These are phyloP conservation scores for Tragulus kanchil DNA, from an alignment of 2,113 vertebrate species.

Conservation along the genomic window DNA sequence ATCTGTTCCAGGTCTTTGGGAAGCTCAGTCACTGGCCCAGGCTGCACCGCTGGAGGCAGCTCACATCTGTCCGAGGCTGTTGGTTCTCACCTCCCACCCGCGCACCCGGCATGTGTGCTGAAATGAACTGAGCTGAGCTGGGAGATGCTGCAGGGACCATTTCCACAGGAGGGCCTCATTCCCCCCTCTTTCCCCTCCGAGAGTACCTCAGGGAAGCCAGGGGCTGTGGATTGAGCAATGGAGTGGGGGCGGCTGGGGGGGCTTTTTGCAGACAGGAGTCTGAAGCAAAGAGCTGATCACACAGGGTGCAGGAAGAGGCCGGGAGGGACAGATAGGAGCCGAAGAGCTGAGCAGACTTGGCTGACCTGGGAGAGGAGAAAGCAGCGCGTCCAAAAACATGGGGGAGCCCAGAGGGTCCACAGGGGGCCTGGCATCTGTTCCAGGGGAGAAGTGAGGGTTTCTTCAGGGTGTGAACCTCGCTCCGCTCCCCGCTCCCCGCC, in stretches of 20 bases:
- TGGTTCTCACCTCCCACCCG: neutral
- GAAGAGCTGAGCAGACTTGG: neutral
- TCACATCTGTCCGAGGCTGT: neutral
- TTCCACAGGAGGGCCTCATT: neutral
- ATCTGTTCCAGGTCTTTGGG: neutral
- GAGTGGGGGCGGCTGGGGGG: neutral
- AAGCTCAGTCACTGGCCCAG: neutral
- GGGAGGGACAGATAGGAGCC: neutral
- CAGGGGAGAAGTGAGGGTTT: neutral
- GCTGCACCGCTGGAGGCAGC: neutral
- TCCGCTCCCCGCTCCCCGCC: rapidly evolving
- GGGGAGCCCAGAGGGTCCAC: neutral
- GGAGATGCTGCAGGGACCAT: neutral
- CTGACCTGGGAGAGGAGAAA: neutral
- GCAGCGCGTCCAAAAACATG: neutral
- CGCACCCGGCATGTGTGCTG: neutral
- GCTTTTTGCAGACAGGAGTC: neutral
- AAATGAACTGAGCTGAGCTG: neutral
- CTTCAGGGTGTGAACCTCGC: rapidly evolving
- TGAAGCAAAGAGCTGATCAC: neutral
- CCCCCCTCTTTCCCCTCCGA: rapidly evolving
- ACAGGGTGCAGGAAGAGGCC: neutral
- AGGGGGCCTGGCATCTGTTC: neutral
- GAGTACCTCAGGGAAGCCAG: neutral
- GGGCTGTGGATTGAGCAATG: neutral